Conservation (phyloP, 2,888 invertebrate species). For the Idaea dimidiata region DNA sequence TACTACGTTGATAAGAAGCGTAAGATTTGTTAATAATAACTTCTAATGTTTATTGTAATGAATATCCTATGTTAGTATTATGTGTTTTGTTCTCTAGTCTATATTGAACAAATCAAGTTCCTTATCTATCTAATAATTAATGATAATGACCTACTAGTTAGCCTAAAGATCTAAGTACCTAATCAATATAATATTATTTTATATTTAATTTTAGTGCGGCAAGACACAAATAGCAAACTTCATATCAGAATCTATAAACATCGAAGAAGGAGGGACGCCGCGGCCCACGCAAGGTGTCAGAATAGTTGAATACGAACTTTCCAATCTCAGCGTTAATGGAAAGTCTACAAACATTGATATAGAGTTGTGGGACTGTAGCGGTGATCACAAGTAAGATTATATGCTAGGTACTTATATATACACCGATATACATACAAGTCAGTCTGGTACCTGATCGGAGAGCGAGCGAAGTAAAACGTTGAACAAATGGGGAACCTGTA, state of each 20-base stretch:
- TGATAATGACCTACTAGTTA: background rate
- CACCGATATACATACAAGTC: no score
- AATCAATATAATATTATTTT: no score
- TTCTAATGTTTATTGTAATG: no score
- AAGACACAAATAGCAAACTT: conserved; percentile 87
- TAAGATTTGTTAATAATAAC: no score
- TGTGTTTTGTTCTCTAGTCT: no score
- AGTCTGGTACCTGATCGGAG: no score
- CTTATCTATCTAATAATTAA: no score
- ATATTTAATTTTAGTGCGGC: conserved; percentile 81
- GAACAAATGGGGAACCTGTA: no score
- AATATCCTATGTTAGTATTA: no score
- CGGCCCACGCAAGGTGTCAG: conserved; percentile 87
- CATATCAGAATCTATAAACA: conserved; percentile 83
- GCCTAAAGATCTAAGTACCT: background rate
- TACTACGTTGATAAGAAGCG: no score
- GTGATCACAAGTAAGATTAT: conserved; percentile 83
- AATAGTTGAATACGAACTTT: conserved; percentile 88
- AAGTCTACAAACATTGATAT: conserved; percentile 83
- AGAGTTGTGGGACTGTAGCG: conserved; percentile 91
- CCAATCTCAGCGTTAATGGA: conserved; percentile 81
- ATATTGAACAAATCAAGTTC: no score
- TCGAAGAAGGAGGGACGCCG: conserved; percentile 82
- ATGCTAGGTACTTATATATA: conserved; percentile 7
- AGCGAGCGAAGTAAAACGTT: no score